Evolutionary conservation across 2,113 vertebrate species (phyloP).

Genomic region (Anas platyrhynchos): DNA sequence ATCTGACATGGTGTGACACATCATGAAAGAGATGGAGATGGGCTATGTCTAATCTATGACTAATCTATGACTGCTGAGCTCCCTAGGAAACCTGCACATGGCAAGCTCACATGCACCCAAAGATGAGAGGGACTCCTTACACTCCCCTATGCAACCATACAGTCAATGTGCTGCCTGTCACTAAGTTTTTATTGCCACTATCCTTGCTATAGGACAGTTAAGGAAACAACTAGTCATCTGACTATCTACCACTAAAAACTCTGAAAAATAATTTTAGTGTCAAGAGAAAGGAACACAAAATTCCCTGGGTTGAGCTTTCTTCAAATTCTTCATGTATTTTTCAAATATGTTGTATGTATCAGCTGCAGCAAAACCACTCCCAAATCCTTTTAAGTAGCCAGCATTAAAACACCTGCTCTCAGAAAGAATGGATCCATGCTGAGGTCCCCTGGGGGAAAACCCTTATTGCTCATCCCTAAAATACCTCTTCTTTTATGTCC

Average conservation of each 20-base stretch:
- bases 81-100: not conserved
- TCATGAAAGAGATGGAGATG: not conserved
- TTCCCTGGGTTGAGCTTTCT: not conserved
- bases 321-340: not conserved
- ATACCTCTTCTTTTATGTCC: slow-evolving; percentile 29
- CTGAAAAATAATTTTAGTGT: not conserved
- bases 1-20: not conserved
- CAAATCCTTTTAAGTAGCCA: not conserved
- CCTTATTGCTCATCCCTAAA: slow-evolving; percentile 2
- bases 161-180: not conserved
- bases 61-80: not conserved
- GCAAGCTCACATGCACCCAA: not conserved
- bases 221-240: not conserved
- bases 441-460: not conserved
- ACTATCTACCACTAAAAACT: not conserved
- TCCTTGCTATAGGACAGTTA: not conserved
- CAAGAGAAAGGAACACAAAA: not conserved
- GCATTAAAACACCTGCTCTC: not conserved
- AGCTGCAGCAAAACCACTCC: not conserved
- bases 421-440: not conserved
- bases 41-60: not conserved
- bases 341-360: not conserved
- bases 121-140: not conserved
- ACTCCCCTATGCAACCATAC: not conserved
- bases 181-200: not conserved